A percentile compares a stretch with the other conserved stretches of the same genome.
These are phyloP conservation scores for Noctua janthe DNA, from an alignment of 2,888 invertebrate genomes.

Conservation along the genomic window DNA sequence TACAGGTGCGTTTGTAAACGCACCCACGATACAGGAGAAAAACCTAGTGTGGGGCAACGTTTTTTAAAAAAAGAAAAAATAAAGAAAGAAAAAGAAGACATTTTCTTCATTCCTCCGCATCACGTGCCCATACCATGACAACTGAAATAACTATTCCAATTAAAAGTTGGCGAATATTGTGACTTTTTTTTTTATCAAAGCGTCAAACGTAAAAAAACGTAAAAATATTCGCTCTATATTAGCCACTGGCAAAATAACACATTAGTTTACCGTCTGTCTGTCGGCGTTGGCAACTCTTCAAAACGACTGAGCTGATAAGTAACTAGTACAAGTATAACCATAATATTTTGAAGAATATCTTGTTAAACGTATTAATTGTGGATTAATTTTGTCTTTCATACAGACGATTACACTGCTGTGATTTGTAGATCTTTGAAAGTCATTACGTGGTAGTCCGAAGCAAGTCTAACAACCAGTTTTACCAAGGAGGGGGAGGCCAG, in stretches of 20 bases:
- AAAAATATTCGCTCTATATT: slow-evolving; percentile 24
- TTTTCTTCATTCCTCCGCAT: not conserved
- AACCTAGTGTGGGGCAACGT: no score
- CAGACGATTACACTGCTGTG: not conserved
- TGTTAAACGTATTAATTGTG: not conserved
- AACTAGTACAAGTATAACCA: not conserved
- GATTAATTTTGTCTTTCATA: not conserved
- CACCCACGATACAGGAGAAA: no score
- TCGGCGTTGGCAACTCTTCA: slow-evolving; percentile 55
- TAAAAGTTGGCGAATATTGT: not conserved
- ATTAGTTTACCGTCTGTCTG: slow-evolving; percentile 17
- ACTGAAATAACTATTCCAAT: not conserved
- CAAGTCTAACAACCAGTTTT: not conserved
- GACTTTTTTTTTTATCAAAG: not conserved
- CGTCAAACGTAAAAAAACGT: no score
- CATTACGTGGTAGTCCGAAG: not conserved
- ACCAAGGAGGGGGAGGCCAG: not conserved
- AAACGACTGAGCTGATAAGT: slow-evolving; percentile 25
- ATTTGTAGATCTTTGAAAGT: not conserved
- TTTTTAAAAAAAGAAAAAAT: no score
- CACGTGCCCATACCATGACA: not conserved
- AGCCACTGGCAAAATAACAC: slow-evolving; percentile 19
- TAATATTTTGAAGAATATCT: slow-evolving; percentile 22
- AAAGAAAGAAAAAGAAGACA: no score
- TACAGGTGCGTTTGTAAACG: no score